Evolutionary conservation across 1,140 invertebrate genomes (phyloP), one percentile per base, ranked within the genome.

Genomic region (Vollenhovia emeryi): DNA sequence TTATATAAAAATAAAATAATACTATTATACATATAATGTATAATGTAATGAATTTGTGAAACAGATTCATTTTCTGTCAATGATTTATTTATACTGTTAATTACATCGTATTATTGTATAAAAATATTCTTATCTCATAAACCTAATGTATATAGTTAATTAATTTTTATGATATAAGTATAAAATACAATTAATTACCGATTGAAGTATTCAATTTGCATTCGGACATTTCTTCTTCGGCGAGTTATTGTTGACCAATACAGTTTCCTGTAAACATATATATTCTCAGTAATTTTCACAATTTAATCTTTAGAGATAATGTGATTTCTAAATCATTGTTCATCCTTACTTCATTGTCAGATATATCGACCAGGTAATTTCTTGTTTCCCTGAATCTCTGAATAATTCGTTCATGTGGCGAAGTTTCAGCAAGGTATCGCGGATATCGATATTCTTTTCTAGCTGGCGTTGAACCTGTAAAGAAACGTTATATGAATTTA

Each of bases 361-460:
- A 91, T 5, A 45, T 74, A 71, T 93, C 80, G 30, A 11, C 13
- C 4, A 83, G 48, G 6, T 64, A 4, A 84, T 90, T 88, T 30
- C 69, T 84, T 24, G 85, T 48, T 87, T 93, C 91, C 6, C 96
- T 94, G 90, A 96, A 97, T 43, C 96, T 93, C 59, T 95, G 92
- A n/a, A 97, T 93, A 40, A 97, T 96, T 1, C 95, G 92, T 40
- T 96, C 96, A 88, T 97, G 96, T 0, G 97, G 97, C 0, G 97
- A 97, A 3, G 97, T 97, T 57, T 94, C 90, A 1, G 92, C 94
- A 74, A 98, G 89, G 0, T 91, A 60, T 79, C 95, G 94, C 68
- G 97, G 97, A 95, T 96, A 97, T 1, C 92, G 83, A 91, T 96
- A 97, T 8, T 96, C 95, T 79, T 93, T 95, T 84, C 96, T 96